Evolutionary conservation across 2,113 vertebrate genomes (phyloP), one percentile per base, ranked within the genome.

Genomic region (Phasianus colchicus): DNA sequence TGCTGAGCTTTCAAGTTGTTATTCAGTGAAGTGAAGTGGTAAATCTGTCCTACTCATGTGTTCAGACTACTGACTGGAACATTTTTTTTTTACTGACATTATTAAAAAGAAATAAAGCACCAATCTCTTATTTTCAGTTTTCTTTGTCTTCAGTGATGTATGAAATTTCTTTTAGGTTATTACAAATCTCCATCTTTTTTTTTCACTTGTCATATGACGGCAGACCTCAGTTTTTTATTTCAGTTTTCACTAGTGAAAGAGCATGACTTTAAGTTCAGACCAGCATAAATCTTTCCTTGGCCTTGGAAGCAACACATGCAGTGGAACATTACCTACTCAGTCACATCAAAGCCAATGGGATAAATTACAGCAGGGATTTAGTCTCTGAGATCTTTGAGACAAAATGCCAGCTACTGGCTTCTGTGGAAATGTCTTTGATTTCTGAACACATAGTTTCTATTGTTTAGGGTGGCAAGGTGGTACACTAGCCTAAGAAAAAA

Each of bases 21-120:
- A 95, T 91, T 97, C 86, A 84, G 93, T 96, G 96, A 97, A 97
- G 93, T 97, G 96, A 96, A 92, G 93, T 95, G 96, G 92, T 96
- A 95, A 97, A 97, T 97, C 94, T 97, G 83, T 85, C 88, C 85
- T 97, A 84, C 91, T 91, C 84, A 29, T 94, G 18, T 69, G 30
- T 94, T 97, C 91, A 90, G 90, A 86, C 74, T 85, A 89, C 79
- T 88, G 87, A 92, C 89, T 94, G 87, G 94, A 97, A 94, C 43
- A 57, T 63, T 93, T 63, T 91, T 92, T 92, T 97, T 91, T 72
- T 70, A 83, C 88, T 95, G 94, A 96, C 86, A 70, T 95, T 96
- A 95, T 97, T 97, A 64, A 83, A 96, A 90, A 92, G 89, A 95
- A 79, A 91, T 96, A 88, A 93, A 95, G 90, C 77, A 40, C 61